These are phyloP conservation scores for Cherax destructor DNA, from an alignment of 1,140 invertebrate genomes.

Conservation along the genomic window DNA sequence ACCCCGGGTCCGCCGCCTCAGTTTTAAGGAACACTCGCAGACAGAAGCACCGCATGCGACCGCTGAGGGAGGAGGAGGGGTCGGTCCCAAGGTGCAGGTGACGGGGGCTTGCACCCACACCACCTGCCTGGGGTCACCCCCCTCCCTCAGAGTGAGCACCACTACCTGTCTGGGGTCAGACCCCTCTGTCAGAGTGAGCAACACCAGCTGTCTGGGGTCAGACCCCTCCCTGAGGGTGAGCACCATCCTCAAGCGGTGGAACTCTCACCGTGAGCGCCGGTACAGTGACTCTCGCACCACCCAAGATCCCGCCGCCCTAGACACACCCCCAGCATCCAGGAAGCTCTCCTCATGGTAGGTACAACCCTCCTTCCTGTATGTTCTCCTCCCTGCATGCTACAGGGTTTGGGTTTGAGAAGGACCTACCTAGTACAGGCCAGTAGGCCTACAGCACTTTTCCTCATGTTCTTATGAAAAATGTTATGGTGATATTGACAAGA, in stretches of 20 bases:
- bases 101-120: background rate
- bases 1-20: constrained; percentile 62
- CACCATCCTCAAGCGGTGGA: constrained; percentile 70
- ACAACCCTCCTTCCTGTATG: background rate
- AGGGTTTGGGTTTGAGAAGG: too few relatives aligned
- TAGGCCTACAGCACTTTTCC: too few relatives aligned
- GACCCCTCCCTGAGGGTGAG: constrained; percentile 67
- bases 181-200: constrained; percentile 66
- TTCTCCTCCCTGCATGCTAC: background rate
- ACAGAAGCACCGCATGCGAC: constrained; percentile 26
- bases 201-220: constrained; percentile 11
- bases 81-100: background rate
- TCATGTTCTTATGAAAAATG: too few relatives aligned
- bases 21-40: constrained; percentile 65
- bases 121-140: constrained; percentile 36
- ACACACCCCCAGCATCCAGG: constrained; percentile 35
- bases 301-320: background rate
- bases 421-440: too few relatives aligned
- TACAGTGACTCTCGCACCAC: constrained; percentile 60
- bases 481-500: too few relatives aligned
- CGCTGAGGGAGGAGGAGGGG: constrained; percentile 2
- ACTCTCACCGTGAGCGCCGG: constrained; percentile 64
- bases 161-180: constrained; percentile 32
- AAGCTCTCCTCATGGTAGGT: constrained; percentile 69
- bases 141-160: constrained; percentile 67